phyloP scores from a whole-genome alignment of 2,888 invertebrate genomes.

The Macrophya alboannulata region DNA sequence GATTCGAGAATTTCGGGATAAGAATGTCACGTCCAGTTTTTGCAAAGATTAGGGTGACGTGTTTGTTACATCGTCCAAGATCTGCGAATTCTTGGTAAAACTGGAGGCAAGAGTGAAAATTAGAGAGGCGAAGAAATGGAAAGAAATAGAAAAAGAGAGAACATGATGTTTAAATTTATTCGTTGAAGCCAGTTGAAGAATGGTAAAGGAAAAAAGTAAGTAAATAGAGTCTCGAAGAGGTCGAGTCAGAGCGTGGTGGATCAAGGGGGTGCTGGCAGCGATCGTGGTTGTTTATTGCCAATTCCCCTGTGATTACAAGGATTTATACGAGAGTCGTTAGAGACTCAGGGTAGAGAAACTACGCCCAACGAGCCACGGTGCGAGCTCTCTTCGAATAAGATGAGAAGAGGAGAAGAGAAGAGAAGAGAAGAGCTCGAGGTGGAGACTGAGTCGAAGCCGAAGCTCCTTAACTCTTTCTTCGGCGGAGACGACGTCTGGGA shows the following conservation, averaged over 20 bases:
- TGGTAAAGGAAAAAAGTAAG: constrained; percentile 8
- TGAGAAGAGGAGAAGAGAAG: constrained; percentile 29
- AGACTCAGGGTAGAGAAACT: constrained; percentile 26
- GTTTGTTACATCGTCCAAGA: background rate
- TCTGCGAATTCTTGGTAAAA: no score
- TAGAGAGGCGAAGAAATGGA: background rate
- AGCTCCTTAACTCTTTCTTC: constrained; percentile 43
- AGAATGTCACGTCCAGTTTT: background rate
- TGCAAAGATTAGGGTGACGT: background rate
- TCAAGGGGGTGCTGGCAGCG: constrained; percentile 28
- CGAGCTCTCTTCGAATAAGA: background rate
- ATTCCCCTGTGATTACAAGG: constrained; percentile 51
- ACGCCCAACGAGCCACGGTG: background rate
- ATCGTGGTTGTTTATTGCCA: constrained; percentile 50
- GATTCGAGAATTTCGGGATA: constrained; percentile 63
- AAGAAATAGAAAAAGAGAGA: background rate
- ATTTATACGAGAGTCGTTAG: constrained; percentile 53
- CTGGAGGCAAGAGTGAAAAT: background rate
- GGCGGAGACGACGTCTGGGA: constrained; percentile 34
- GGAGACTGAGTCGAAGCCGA: background rate
- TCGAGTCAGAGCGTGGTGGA: constrained; percentile 32
- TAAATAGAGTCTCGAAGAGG: constrained; percentile 24
- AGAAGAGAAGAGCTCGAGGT: constrained; percentile 23
- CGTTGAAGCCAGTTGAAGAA: background rate
- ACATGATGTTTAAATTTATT: constrained; percentile 15